phyloP scores from a whole-genome alignment of 1,140 invertebrate species.

The Trichonephila clavata region DNA sequence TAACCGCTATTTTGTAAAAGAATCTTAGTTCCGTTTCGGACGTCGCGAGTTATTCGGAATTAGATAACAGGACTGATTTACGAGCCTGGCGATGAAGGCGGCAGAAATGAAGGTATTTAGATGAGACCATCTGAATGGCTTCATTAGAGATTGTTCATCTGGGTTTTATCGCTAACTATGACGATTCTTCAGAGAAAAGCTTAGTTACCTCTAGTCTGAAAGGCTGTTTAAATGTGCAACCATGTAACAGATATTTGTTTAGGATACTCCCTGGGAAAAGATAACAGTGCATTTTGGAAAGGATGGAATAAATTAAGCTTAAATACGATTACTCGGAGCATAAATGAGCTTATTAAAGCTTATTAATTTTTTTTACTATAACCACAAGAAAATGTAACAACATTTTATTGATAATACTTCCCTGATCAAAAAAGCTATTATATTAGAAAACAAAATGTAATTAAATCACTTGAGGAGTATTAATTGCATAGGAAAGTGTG shows the following conservation, averaged over 20 bases:
- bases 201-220: background rate
- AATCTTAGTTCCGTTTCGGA: background rate
- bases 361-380: too few relatives aligned
- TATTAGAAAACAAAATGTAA: too few relatives aligned
- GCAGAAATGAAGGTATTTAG: background rate
- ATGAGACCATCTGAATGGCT: background rate
- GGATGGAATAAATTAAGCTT: too few relatives aligned
- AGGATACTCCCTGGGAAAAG: too few relatives aligned
- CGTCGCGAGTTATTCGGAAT: background rate
- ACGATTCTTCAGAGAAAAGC: background rate
- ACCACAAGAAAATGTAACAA: too few relatives aligned
- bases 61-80: slow-evolving; percentile 30
- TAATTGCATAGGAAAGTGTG: too few relatives aligned
- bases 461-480: too few relatives aligned
- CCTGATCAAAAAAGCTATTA: too few relatives aligned
- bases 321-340: too few relatives aligned
- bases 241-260: background rate
- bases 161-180: background rate
- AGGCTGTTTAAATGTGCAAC: background rate
- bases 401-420: too few relatives aligned
- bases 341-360: too few relatives aligned
- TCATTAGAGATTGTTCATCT: slow-evolving; percentile 3
- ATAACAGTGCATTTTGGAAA: too few relatives aligned
- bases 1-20: background rate
- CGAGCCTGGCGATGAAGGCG: background rate